A percentile compares a stretch with the other conserved stretches of the same genome.
Conservation (phyloP, 2,888 invertebrate species). For the Acanthosoma haemorrhoidale region DNA sequence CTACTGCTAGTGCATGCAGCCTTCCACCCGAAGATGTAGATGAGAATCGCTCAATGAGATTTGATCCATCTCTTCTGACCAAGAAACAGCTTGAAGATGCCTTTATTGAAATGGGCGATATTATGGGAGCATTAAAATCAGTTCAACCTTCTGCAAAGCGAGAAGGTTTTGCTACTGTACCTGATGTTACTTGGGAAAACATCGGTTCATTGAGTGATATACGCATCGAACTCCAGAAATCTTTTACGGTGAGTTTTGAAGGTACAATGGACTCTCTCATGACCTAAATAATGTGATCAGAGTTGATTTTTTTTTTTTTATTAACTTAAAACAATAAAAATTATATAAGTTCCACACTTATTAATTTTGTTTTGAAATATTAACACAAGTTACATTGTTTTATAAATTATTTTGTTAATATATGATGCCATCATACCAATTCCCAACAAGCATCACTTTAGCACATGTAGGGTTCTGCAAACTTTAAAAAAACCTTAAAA, state of each 20-base stretch:
- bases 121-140: constrained; percentile 66
- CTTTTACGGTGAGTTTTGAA: constrained; percentile 62
- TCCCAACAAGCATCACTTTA: no score
- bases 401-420: background rate
- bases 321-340: no score
- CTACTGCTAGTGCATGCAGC: background rate
- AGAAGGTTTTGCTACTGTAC: constrained; percentile 96
- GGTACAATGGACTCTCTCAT: background rate
- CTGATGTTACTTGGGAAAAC: constrained; percentile 95
- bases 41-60: background rate
- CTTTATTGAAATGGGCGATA: constrained; percentile 55
- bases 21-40: background rate
- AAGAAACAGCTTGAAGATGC: constrained; percentile 13
- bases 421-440: no score
- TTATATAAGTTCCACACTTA: no score
- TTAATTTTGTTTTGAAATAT: background rate
- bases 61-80: background rate
- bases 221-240: constrained; percentile 80
- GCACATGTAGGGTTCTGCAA: no score
- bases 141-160: constrained; percentile 91
- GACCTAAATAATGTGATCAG: background rate
- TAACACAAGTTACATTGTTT: no score
- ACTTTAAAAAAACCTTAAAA: no score
- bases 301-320: background rate
- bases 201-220: constrained; percentile 86